Evolutionary conservation across 2,888 invertebrate species (phyloP).

Genomic region (Drosophila tripunctata): DNA sequence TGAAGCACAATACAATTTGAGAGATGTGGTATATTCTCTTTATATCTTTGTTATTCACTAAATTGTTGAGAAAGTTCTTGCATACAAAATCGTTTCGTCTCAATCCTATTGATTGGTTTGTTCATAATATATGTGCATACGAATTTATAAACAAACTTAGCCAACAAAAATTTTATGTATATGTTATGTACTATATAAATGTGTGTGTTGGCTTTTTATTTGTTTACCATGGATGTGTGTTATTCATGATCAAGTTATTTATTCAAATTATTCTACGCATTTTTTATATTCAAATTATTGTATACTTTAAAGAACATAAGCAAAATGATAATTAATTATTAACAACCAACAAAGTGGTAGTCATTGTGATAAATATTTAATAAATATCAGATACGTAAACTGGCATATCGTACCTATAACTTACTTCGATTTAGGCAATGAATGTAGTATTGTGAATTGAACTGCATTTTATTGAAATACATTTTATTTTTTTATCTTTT

Average conservation of each 20-base stretch:
- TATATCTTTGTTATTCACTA: constrained; percentile 14
- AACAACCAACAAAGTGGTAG: neutral
- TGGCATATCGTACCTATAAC: neutral
- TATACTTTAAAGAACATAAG: neutral
- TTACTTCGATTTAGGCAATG: neutral
- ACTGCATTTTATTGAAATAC: too few species aligned
- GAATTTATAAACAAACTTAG: constrained; percentile 6
- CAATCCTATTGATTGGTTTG: constrained; percentile 5
- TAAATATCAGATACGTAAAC: neutral
- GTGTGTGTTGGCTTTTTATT: neutral
- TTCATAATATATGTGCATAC: constrained; percentile 8
- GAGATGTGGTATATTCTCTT: constrained; percentile 1
- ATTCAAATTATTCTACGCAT: constrained; percentile 4
- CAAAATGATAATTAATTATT: neutral
- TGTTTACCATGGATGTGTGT: constrained; percentile 5
- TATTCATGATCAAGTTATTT: constrained; percentile 1
- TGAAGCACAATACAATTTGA: neutral
- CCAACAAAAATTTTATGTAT: constrained; percentile 1
- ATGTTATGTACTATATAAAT: too few species aligned
- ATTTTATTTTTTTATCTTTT: too few species aligned
- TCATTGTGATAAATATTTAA: constrained; percentile 3
- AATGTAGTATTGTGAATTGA: too few species aligned
- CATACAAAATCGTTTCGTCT: neutral
- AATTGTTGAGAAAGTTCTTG: neutral
- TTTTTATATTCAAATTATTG: neutral